Evolutionary conservation across 2,797 vertebrate species (phyloP).

Genomic region (Sebastes umbrosus): DNA sequence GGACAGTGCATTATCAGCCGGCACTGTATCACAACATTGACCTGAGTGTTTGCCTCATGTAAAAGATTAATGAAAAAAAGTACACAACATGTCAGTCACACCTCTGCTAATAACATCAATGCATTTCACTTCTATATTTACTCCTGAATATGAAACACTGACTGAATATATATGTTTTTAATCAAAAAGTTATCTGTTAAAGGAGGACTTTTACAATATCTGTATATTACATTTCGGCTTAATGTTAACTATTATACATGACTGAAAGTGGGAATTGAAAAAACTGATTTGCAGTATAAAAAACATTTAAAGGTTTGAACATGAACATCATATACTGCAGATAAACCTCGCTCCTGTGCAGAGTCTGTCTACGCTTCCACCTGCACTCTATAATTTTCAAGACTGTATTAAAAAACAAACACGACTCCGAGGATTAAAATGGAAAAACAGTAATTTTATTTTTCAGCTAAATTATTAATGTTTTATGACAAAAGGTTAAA

Average conservation of each 20-base stretch:
- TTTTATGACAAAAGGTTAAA: neutral
- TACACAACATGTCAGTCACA: slow-evolving; percentile 16
- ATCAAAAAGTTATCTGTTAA: neutral
- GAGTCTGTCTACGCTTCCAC: neutral
- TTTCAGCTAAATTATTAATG: neutral
- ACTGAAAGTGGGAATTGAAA: neutral
- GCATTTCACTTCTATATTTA: neutral
- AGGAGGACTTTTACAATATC: neutral
- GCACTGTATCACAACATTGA: slow-evolving; percentile 23
- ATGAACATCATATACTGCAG: neutral
- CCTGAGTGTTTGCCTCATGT: slow-evolving; percentile 47
- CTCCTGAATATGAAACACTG: neutral
- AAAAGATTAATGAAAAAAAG: slow-evolving; percentile 38
- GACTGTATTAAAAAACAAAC: neutral
- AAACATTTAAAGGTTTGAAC: neutral
- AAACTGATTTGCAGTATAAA: neutral
- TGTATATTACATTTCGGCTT: neutral
- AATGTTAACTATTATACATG: neutral
- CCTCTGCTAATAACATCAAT: neutral
- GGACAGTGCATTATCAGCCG: slow-evolving; percentile 31
- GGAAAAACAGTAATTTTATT: neutral
- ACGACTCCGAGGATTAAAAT: neutral
- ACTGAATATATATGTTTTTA: neutral
- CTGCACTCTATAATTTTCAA: neutral
- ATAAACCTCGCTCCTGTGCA: neutral